phyloP scores from a whole-genome alignment of 2,113 vertebrate species.

The Suncus etruscus region DNA sequence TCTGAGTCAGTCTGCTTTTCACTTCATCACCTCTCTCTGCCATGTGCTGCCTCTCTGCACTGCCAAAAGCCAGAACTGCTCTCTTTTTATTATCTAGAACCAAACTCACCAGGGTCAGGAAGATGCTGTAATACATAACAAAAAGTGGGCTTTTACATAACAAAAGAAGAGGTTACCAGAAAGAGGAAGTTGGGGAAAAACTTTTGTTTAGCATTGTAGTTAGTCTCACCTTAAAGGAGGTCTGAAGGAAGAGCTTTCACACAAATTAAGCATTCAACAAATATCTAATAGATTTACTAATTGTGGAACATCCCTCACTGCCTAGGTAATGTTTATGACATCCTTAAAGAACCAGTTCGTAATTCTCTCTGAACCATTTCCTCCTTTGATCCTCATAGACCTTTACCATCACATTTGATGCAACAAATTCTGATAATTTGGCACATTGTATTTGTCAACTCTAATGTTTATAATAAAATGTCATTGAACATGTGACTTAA shows the following conservation, averaged over 20 bases:
- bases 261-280: not conserved
- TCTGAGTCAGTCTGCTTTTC: too few relatives aligned
- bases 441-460: not conserved
- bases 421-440: too few relatives aligned
- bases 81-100: too few relatives aligned
- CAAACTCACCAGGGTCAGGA: too few relatives aligned
- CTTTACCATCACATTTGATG: not conserved
- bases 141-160: too few relatives aligned
- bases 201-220: too few relatives aligned
- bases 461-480: not conserved
- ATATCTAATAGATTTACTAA: not conserved
- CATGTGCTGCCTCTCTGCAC: too few relatives aligned
- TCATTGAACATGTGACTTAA: not conserved
- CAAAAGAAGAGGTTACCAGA: not conserved
- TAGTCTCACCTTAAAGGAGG: too few relatives aligned
- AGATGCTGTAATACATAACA: not conserved
- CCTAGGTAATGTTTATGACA: not conserved
- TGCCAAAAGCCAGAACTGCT: too few relatives aligned
- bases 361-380: not conserved
- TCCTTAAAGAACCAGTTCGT: not conserved
- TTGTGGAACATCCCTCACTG: not conserved
- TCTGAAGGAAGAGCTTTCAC: too few relatives aligned
- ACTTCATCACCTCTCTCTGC: too few relatives aligned
- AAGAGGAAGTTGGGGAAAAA: too few relatives aligned
- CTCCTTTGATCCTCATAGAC: not conserved